Conservation (phyloP, 2,888 invertebrate species). For the Deroplatys truncata region DNA sequence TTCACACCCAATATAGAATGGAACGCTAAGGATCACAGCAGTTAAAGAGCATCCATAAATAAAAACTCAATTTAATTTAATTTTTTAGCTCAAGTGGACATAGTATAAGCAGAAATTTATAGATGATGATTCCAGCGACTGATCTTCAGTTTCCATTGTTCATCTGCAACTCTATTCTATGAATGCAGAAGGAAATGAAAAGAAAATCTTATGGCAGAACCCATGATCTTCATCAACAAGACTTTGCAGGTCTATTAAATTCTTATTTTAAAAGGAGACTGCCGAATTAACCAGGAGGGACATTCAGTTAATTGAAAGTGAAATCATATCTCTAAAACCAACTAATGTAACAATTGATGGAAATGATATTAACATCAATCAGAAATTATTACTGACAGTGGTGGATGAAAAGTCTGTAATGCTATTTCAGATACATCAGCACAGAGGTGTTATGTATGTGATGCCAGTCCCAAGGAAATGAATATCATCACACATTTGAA, state of each 20-base stretch:
- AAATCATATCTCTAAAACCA: conserved; percentile 19
- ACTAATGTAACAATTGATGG: not conserved
- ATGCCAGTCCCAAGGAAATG: conserved; percentile 28
- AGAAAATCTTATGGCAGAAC: too few species aligned
- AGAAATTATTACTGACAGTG: conserved; percentile 31
- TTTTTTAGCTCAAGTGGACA: too few species aligned
- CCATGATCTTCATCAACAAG: not conserved
- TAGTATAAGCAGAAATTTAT: too few species aligned
- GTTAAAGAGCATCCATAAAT: too few species aligned
- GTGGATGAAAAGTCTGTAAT: conserved; percentile 32
- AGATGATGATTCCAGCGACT: too few species aligned
- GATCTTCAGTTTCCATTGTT: too few species aligned
- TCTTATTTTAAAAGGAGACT: conserved; percentile 29
- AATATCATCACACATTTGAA: not conserved
- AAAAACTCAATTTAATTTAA: too few species aligned
- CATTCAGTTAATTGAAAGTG: conserved; percentile 25
- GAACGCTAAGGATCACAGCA: too few species aligned
- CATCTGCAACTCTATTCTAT: too few species aligned
- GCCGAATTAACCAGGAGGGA: conserved; percentile 20
- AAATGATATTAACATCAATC: conserved; percentile 21
- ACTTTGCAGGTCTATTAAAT: conserved; percentile 21
- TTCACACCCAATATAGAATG: too few species aligned
- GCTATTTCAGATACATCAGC: conserved; percentile 28
- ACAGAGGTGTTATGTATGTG: conserved; percentile 29
- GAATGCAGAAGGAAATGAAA: too few species aligned